Conservation (phyloP, 1,140 invertebrate species). For the Drosophila tani region DNA sequence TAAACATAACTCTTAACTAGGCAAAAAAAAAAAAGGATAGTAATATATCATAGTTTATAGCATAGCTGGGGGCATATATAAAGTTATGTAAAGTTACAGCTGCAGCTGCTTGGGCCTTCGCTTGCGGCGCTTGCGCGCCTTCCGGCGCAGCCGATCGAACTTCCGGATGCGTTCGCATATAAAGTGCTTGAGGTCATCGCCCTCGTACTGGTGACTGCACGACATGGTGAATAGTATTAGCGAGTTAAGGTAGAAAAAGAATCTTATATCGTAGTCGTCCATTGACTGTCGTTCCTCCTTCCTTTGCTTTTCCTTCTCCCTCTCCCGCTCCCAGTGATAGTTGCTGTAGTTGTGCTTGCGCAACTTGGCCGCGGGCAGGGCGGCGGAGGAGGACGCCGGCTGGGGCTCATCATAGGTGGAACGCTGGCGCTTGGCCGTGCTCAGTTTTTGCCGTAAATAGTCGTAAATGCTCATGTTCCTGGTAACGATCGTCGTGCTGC, state of each 20-base stretch:
- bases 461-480: constrained; percentile 73
- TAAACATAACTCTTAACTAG: constrained; percentile 58
- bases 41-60: constrained; percentile 18
- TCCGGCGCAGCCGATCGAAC: constrained; percentile 75
- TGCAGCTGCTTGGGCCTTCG: constrained; percentile 31
- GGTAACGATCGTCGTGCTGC: constrained; percentile 57
- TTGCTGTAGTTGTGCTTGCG: constrained; percentile 59
- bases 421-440: constrained; percentile 53
- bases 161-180: constrained; percentile 69
- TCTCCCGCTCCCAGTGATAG: constrained; percentile 27
- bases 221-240: constrained; percentile 77
- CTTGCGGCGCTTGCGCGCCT: constrained; percentile 75
- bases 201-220: constrained; percentile 66
- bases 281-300: constrained; percentile 16
- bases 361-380: constrained; percentile 46
- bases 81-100: not conserved
- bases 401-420: not conserved
- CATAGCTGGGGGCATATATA: constrained; percentile 2
- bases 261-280: constrained; percentile 73
- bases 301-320: constrained; percentile 1
- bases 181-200: constrained; percentile 76
- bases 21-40: constrained; percentile 39
- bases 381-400: not conserved
- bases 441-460: constrained; percentile 60
- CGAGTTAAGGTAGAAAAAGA: constrained; percentile 83